A percentile compares a stretch with the other conserved stretches of the same genome.
Evolutionary conservation across 2,797 vertebrate genomes (phyloP).

Genomic region (Salmo trutta): DNA sequence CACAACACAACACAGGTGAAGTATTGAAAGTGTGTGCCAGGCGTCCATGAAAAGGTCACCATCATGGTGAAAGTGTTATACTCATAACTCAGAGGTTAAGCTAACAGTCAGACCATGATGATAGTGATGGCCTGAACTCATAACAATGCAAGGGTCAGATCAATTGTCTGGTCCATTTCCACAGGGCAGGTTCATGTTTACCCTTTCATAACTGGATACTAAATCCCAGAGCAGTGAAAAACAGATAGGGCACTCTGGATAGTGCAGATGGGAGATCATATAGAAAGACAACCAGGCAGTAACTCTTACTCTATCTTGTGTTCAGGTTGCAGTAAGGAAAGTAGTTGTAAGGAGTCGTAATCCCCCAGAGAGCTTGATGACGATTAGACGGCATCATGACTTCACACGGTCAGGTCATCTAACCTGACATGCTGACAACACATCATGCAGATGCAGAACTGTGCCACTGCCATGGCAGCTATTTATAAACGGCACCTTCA

Average conservation of each 20-base stretch:
- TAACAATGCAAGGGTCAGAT: neutral
- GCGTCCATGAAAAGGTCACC: neutral
- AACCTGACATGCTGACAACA: neutral
- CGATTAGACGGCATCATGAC: neutral
- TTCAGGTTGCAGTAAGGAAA: neutral
- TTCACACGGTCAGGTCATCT: neutral
- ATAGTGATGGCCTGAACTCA: neutral
- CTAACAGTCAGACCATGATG: neutral
- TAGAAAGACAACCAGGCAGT: neutral
- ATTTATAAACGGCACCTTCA: neutral
- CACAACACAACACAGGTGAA: neutral
- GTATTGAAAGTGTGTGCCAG: neutral
- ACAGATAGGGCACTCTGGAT: neutral
- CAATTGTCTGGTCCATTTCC: neutral
- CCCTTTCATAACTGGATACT: neutral
- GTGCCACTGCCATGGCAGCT: neutral
- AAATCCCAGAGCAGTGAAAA: neutral
- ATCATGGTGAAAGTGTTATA: neutral
- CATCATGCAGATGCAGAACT: neutral
- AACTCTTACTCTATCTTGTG: neutral
- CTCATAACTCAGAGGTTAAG: neutral
- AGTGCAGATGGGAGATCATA: neutral
- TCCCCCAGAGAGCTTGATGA: conserved; percentile 1
- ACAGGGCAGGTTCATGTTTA: neutral
- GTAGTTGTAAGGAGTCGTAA: neutral